Evolutionary conservation across 1,140 invertebrate species (phyloP).

Genomic region (Agraylea sexmaculata): DNA sequence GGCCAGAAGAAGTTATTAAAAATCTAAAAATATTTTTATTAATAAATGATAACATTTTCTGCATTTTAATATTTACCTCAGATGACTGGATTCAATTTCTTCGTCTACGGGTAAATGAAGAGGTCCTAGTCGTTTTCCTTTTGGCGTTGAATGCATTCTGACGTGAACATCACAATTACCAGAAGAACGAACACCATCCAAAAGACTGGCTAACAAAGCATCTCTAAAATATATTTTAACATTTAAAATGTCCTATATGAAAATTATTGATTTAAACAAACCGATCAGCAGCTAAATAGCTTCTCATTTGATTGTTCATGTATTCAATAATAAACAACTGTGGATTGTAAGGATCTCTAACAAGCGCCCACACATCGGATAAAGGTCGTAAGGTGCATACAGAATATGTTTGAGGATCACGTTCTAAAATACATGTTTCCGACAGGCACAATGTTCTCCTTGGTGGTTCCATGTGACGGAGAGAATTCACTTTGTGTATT

Average conservation of each 20-base stretch:
- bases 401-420: constrained; percentile 92
- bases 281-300: constrained; percentile 72
- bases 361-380: constrained; percentile 80
- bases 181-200: constrained; percentile 92
- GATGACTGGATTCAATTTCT: constrained; percentile 74
- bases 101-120: constrained; percentile 82
- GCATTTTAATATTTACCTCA: constrained; percentile 28
- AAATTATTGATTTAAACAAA: constrained; percentile 27
- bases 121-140: constrained; percentile 81
- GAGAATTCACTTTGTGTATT: constrained; percentile 74
- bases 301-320: constrained; percentile 77
- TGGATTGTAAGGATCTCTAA: constrained; percentile 81
- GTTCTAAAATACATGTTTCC: constrained; percentile 89
- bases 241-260: constrained; percentile 3
- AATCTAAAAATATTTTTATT: constrained; percentile 24
- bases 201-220: constrained; percentile 82
- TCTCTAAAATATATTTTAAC: constrained; percentile 51
- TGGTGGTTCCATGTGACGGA: constrained; percentile 65
- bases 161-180: constrained; percentile 97
- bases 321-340: constrained; percentile 94
- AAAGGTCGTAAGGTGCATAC: constrained; percentile 77
- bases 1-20: constrained; percentile 36
- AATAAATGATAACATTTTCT: constrained; percentile 3
- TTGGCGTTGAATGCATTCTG: constrained; percentile 67
- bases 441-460: constrained; percentile 87